Percentiles rank a stretch among this genome's conserved stretches.
Evolutionary conservation across 2,888 invertebrate species (phyloP).

Genomic region (Antheraea yamamai): DNA sequence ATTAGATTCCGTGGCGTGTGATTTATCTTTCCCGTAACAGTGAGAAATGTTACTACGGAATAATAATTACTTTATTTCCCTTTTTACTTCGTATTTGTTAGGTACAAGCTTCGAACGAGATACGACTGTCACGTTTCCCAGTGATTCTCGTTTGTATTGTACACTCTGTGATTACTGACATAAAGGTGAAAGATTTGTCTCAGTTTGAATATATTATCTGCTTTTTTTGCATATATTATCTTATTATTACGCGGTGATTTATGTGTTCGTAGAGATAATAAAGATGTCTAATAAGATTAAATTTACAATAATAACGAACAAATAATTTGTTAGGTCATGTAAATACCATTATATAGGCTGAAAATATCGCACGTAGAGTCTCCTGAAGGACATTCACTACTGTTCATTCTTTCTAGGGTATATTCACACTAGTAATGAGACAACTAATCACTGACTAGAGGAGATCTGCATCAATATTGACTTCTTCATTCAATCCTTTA

Average conservation of each 20-base stretch:
- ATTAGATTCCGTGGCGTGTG: slow-evolving; percentile 52
- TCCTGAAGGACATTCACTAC: too few relatives aligned
- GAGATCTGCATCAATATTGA: too few relatives aligned
- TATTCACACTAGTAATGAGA: too few relatives aligned
- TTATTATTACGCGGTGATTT: not conserved
- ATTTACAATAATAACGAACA: not conserved
- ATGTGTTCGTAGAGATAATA: not conserved
- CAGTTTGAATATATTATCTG: not conserved
- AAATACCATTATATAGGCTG: too few relatives aligned
- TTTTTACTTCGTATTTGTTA: slow-evolving; percentile 5
- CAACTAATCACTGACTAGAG: too few relatives aligned
- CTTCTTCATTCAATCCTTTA: too few relatives aligned
- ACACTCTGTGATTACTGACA: not conserved
- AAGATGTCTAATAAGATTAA: not conserved
- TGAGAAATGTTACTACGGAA: slow-evolving; percentile 42
- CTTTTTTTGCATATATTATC: not conserved
- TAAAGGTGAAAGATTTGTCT: not conserved
- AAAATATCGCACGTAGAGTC: too few relatives aligned
- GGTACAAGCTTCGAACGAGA: not conserved
- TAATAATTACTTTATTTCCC: slow-evolving; percentile 42
- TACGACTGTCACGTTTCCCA: not conserved
- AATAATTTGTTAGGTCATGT: too few relatives aligned
- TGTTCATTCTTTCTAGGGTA: too few relatives aligned
- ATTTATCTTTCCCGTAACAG: slow-evolving; percentile 51
- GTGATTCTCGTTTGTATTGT: slow-evolving; percentile 2